phyloP scores from a whole-genome alignment of 2,888 invertebrate species.

The Drosophila testacea region DNA sequence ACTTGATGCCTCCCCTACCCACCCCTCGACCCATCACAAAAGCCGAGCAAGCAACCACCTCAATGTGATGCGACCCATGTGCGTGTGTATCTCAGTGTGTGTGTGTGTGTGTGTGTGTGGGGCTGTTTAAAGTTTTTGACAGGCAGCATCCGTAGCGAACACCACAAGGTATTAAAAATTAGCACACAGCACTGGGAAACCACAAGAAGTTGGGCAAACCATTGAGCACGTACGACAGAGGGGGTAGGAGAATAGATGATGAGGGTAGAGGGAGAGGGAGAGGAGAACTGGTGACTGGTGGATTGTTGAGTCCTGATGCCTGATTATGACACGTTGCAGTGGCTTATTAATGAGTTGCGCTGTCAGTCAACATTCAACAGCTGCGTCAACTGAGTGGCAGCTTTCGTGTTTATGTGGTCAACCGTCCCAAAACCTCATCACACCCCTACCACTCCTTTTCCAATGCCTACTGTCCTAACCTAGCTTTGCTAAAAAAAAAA shows the following conservation, averaged over 20 bases:
- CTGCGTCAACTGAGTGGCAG: slow-evolving; percentile 17
- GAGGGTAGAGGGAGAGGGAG: neutral
- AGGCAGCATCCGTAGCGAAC: slow-evolving; percentile 38
- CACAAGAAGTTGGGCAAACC: slow-evolving; percentile 43
- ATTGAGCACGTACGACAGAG: slow-evolving; percentile 11
- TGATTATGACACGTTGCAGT: slow-evolving; percentile 48
- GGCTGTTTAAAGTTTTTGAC: slow-evolving; percentile 36
- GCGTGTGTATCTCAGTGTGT: neutral
- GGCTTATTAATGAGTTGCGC: slow-evolving; percentile 42
- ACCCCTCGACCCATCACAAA: neutral
- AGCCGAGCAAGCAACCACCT: slow-evolving; percentile 10
- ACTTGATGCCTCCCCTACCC: neutral
- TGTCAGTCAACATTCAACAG: slow-evolving; percentile 32
- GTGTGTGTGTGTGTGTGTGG: slow-evolving; percentile 7
- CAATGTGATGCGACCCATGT: slow-evolving; percentile 1
- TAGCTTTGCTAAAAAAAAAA: no score
- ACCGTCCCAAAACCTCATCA: neutral
- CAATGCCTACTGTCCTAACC: no score
- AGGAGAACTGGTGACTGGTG: neutral
- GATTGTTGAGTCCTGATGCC: slow-evolving; percentile 16
- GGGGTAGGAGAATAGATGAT: neutral
- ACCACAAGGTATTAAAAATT: slow-evolving; percentile 61
- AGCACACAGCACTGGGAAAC: slow-evolving; percentile 46
- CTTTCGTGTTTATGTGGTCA: slow-evolving; percentile 22
- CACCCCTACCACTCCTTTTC: no score